A percentile compares a stretch with the other conserved stretches of the same genome.
phyloP scores from a whole-genome alignment of 2,888 invertebrate genomes.

The Phlogophora meticulosa region DNA sequence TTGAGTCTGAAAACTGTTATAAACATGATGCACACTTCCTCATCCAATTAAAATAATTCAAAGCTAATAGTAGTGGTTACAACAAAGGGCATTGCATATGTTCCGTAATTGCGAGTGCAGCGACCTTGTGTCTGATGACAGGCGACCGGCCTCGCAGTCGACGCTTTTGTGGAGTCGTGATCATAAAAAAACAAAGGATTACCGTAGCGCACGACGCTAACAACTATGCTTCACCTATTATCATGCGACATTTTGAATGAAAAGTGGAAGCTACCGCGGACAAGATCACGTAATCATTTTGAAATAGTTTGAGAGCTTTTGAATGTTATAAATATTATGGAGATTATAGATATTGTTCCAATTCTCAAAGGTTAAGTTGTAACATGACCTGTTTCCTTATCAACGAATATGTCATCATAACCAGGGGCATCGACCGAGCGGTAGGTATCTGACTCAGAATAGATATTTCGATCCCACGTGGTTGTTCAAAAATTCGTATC shows the following conservation, averaged over 20 bases:
- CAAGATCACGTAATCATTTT: constrained; percentile 48
- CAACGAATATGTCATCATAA: constrained; percentile 35
- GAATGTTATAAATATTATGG: background rate
- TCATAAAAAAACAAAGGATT: constrained; percentile 71
- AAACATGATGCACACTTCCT: constrained; percentile 21
- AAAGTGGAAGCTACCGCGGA: constrained; percentile 54
- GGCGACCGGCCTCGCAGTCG: constrained; percentile 68
- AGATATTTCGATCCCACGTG: constrained; percentile 36
- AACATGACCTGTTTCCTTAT: constrained; percentile 31
- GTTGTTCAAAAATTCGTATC: constrained; percentile 18
- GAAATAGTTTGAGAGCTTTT: constrained; percentile 22
- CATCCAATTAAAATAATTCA: constrained; percentile 44
- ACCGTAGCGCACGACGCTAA: constrained; percentile 64
- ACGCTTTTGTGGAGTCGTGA: constrained; percentile 66
- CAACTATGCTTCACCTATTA: constrained; percentile 58
- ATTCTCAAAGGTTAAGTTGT: constrained; percentile 24
- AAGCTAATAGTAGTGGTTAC: constrained; percentile 58
- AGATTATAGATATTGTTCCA: constrained; percentile 20
- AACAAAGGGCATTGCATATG: constrained; percentile 66
- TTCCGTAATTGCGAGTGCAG: constrained; percentile 74
- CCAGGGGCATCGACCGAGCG: constrained; percentile 34
- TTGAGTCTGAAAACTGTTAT: constrained; percentile 19
- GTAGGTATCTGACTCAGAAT: constrained; percentile 41
- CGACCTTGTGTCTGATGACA: constrained; percentile 75
- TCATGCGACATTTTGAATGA: constrained; percentile 58